phyloP scores from a whole-genome alignment of 2,113 vertebrate species.

The Hippopotamus amphibius region DNA sequence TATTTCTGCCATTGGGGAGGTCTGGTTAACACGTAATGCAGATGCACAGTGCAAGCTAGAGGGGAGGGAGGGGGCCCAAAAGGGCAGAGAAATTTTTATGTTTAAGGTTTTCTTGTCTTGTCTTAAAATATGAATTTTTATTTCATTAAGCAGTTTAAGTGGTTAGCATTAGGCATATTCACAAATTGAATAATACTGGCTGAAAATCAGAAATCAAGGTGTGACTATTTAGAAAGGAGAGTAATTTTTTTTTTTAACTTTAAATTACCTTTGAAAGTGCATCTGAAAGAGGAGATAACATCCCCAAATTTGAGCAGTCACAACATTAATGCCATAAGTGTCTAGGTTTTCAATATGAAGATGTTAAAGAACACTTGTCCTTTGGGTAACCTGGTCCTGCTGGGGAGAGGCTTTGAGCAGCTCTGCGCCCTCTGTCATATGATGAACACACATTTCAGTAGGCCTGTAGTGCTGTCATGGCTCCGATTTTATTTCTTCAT shows the following conservation, averaged over 20 bases:
- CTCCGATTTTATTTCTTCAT: background rate
- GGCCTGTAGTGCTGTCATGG: background rate
- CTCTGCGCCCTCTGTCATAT: rapidly evolving
- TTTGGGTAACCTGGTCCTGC: background rate
- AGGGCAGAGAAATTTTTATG: background rate
- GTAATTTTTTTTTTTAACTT: background rate
- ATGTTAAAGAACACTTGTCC: background rate
- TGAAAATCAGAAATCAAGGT: background rate
- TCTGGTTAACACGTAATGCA: background rate
- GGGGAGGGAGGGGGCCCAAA: background rate
- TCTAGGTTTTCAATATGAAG: background rate
- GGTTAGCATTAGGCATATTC: background rate
- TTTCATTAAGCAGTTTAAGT: background rate
- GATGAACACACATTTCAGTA: background rate
- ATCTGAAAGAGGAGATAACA: background rate
- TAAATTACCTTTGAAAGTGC: background rate
- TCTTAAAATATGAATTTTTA: background rate
- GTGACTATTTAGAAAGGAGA: background rate
- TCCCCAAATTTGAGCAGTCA: background rate
- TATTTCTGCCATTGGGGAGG: background rate
- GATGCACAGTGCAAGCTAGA: background rate
- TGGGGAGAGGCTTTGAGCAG: background rate
- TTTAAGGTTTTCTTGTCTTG: background rate
- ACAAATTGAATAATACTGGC: background rate
- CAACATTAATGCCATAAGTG: background rate